A percentile compares a stretch with the other conserved stretches of the same genome.
Evolutionary conservation across 2,888 invertebrate genomes (phyloP).

Genomic region (Arctia plantaginis): DNA sequence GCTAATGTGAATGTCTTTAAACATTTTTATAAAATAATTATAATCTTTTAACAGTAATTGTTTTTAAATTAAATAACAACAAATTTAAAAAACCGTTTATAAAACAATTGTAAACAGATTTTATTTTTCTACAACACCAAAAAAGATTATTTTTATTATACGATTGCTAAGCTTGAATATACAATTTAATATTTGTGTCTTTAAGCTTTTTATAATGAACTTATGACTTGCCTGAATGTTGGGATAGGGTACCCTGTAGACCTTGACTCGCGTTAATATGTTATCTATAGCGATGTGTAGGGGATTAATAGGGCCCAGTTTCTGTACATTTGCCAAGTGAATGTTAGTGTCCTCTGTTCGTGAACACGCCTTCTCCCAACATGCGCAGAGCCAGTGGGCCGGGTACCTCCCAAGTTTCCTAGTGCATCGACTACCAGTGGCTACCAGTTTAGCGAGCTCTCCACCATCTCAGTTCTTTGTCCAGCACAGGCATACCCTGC

Average conservation of each 20-base stretch:
- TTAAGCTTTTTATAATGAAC: slow-evolving; percentile 55
- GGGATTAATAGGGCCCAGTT: slow-evolving; percentile 56
- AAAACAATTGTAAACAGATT: neutral
- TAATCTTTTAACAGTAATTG: slow-evolving; percentile 37
- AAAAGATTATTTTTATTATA: slow-evolving; percentile 50
- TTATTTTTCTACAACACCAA: neutral
- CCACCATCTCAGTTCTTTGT: slow-evolving; percentile 88
- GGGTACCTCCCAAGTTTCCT: slow-evolving; percentile 88
- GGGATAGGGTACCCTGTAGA: slow-evolving; percentile 98
- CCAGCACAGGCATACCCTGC: slow-evolving; percentile 91
- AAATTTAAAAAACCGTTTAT: neutral
- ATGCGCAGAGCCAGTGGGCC: slow-evolving; percentile 89
- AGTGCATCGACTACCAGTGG: slow-evolving; percentile 87
- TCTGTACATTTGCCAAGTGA: slow-evolving; percentile 36
- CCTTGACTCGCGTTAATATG: slow-evolving; percentile 75
- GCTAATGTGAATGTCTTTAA: slow-evolving; percentile 5
- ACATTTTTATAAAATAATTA: slow-evolving; percentile 40
- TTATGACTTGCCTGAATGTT: slow-evolving; percentile 95
- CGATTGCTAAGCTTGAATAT: slow-evolving; percentile 52
- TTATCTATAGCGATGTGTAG: slow-evolving; percentile 57
- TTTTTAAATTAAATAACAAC: neutral
- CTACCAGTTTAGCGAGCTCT: slow-evolving; percentile 84
- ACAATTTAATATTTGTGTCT: slow-evolving; percentile 72
- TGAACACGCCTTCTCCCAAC: slow-evolving; percentile 85
- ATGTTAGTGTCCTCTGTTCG: slow-evolving; percentile 63